Evolutionary conservation across 53 echinoderm and acorn worm genomes (phyloP), one percentile per base, ranked within the genome.

Genomic region (Zoroaster sp.): DNA sequence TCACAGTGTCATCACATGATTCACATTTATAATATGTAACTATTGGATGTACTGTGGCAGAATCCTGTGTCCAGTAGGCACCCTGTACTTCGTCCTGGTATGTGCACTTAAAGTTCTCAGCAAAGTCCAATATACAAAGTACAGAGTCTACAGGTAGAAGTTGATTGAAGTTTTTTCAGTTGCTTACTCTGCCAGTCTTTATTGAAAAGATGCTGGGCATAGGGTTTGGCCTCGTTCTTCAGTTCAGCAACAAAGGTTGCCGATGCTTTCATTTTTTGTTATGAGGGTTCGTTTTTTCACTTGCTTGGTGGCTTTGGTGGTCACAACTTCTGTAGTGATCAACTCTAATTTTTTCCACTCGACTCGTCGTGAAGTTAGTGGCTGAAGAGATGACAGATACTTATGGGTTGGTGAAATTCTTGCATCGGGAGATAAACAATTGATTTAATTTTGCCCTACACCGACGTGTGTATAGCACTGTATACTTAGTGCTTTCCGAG

Each of bases 11-110:
- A 15, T 33, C 51, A n/a, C 43, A 42, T 37, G 42, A 35, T 73
- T 90, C 70, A 69, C 91, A 91, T 17, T 41, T 28, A 46, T 87
- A 85, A 18, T n/a, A n/a, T n/a, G n/a, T n/a, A n/a, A 90, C 86
- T 5, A 90, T 75, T 21, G 90, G 90, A 67, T 91, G n/a, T n/a
- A n/a, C n/a, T n/a, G n/a, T n/a, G n/a, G n/a, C n/a, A n/a, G n/a
- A n/a, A n/a, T n/a, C n/a, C 75, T 31, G 74, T 72, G n/a, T 41
- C 86, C 91, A 91, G 34, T 91, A 73, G 39, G 86, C 85, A 32
- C 75, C 74, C 55, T 82, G 82, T 14, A 46, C 53, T 87, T 86
- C 86, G 65, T 85, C 86, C 36, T 91, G 76, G 49, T 41, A 75
- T 40, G 75, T 53, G 21, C 73, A 44, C 1, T 38, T 75, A 32